phyloP scores from a whole-genome alignment of 2,888 invertebrate species.

The Harpalus rufipes region DNA sequence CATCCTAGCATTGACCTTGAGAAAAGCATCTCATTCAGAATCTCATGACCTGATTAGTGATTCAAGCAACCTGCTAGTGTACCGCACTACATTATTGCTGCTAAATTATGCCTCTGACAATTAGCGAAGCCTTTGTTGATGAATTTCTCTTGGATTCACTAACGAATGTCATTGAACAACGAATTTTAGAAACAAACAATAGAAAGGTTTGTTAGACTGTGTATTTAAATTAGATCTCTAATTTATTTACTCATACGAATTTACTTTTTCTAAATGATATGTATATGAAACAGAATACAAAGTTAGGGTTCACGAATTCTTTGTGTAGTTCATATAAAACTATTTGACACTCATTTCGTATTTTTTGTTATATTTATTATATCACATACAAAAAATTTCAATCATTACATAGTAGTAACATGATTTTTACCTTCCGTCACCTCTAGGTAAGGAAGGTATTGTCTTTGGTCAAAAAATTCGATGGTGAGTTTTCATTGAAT shows the following conservation, averaged over 20 bases:
- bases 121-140: slow-evolving; percentile 45
- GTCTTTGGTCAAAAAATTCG: no score
- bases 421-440: no score
- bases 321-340: no score
- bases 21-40: slow-evolving; percentile 52
- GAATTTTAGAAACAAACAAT: neutral
- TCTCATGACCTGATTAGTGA: slow-evolving; percentile 60
- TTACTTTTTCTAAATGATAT: neutral
- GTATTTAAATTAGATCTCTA: neutral
- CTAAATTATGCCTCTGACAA: slow-evolving; percentile 44
- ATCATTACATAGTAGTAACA: no score
- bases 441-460: no score
- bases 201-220: neutral
- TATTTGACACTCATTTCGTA: no score
- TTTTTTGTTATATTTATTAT: no score
- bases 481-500: no score
- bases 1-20: slow-evolving; percentile 55
- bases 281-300: neutral
- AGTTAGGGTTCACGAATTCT: no score
- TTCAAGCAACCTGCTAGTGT: slow-evolving; percentile 20
- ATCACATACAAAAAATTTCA: no score
- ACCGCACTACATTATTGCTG: slow-evolving; percentile 5
- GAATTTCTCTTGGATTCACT: slow-evolving; percentile 27
- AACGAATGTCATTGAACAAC: neutral
- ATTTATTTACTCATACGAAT: neutral